Percentiles rank a stretch among this genome's conserved stretches.
Conservation (phyloP, 2,797 vertebrate species). For the Cryptoblepharus egeriae region DNA sequence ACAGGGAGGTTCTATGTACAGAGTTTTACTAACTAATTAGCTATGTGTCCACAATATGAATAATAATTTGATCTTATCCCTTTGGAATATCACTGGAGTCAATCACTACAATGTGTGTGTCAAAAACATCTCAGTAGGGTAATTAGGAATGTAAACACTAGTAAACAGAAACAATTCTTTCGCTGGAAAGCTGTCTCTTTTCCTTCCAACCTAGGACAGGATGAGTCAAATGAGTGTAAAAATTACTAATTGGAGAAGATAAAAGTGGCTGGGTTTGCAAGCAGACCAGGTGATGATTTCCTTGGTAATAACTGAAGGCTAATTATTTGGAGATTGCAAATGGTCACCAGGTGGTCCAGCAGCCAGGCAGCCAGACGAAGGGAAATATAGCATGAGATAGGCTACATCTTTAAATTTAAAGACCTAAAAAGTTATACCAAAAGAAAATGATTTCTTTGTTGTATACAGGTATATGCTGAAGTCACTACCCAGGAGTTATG, state of each 20-base stretch:
- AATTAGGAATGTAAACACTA: slow-evolving; percentile 38
- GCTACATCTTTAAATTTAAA: neutral
- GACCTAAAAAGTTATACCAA: neutral
- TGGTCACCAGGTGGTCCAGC: neutral
- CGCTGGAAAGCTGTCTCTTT: slow-evolving; percentile 26
- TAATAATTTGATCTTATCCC: neutral
- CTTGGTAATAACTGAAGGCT: slow-evolving; percentile 35
- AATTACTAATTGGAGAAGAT: neutral
- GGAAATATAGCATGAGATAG: neutral
- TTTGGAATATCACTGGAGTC: neutral
- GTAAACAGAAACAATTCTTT: slow-evolving; percentile 24
- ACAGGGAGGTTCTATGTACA: too few species aligned
- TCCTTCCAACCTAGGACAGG: slow-evolving; percentile 15
- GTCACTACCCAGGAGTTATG: too few species aligned
- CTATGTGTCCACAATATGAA: neutral
- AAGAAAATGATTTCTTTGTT: neutral
- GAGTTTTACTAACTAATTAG: neutral
- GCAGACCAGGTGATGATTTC: slow-evolving; percentile 19
- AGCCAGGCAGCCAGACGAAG: neutral
- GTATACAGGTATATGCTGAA: too few species aligned
- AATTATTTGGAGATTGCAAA: slow-evolving; percentile 46
- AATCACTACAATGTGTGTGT: neutral
- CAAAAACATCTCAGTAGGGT: slow-evolving; percentile 14
- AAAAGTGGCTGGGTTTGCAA: slow-evolving; percentile 21
- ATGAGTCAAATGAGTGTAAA: slow-evolving; percentile 21